phyloP scores from a whole-genome alignment of 2,888 invertebrate genomes.

The Lepeophtheirus nordmannii region DNA sequence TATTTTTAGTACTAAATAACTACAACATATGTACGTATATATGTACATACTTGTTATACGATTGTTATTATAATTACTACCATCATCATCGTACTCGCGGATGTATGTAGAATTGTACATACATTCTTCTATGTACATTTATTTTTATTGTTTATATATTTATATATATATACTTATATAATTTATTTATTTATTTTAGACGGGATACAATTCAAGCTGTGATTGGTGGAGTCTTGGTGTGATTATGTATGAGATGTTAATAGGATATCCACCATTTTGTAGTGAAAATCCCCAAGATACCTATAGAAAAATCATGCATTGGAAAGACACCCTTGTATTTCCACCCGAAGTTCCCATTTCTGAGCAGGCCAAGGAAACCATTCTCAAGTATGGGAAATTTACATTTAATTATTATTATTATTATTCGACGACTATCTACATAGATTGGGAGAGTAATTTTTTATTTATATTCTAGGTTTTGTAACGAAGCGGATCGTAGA shows the following conservation, averaged over 20 bases:
- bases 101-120: too few relatives aligned
- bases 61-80: too few relatives aligned
- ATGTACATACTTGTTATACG: too few relatives aligned
- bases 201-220: constrained; percentile 48
- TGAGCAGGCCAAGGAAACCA: constrained; percentile 88
- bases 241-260: constrained; percentile 99
- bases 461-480: constrained; percentile 19
- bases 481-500: constrained; percentile 49
- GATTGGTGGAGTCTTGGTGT: constrained; percentile 99
- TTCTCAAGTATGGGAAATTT: constrained; percentile 45
- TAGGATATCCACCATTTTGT: constrained; percentile 44
- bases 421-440: too few relatives aligned
- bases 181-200: constrained; percentile 1
- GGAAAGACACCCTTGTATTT: constrained; percentile 94
- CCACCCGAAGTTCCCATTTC: constrained; percentile 99
- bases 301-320: constrained; percentile 94
- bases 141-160: too few relatives aligned
- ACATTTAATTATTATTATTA: too few relatives aligned
- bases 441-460: neutral
- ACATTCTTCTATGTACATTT: too few relatives aligned
- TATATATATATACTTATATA: neutral
- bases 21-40: too few relatives aligned
- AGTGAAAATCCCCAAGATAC: constrained; percentile 47
- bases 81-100: too few relatives aligned
- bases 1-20: neutral